These are phyloP conservation scores for Aspidiotus rigidus DNA, from an alignment of 2,888 invertebrate species.

Conservation along the genomic window DNA sequence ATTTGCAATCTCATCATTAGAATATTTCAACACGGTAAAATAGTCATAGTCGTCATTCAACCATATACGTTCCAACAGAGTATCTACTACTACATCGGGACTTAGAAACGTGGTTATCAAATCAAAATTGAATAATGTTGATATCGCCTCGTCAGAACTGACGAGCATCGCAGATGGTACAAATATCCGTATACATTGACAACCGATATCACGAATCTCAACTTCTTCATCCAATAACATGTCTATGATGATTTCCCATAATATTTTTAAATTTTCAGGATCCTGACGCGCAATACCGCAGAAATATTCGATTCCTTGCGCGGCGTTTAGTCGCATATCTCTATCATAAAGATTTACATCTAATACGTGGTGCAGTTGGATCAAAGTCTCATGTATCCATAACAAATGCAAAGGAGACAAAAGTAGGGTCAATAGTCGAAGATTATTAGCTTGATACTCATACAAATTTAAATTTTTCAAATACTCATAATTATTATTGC, in stretches of 20 bases:
- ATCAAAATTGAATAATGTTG: slow-evolving; percentile 8
- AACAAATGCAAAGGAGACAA: neutral
- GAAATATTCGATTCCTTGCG: neutral
- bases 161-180: neutral
- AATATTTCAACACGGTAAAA: too few relatives aligned
- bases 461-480: slow-evolving; percentile 10
- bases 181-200: slow-evolving; percentile 4
- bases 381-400: slow-evolving; percentile 1
- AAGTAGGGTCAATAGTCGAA: slow-evolving; percentile 3
- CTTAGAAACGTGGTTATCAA: neutral
- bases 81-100: neutral
- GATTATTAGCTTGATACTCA: slow-evolving; percentile 17
- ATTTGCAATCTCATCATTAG: slow-evolving; percentile 12
- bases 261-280: neutral
- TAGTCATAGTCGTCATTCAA: neutral
- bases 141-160: slow-evolving; percentile 8
- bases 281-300: neutral
- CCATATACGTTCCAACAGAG: slow-evolving; percentile 7
- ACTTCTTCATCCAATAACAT: slow-evolving; percentile 21
- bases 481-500: neutral
- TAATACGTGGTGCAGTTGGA: neutral
- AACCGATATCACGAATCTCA: slow-evolving; percentile 15
- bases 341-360: slow-evolving; percentile 12
- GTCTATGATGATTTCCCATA: slow-evolving; percentile 10
- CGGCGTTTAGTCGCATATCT: slow-evolving; percentile 21